Percentiles rank a stretch among this genome's conserved stretches.
These are phyloP conservation scores for Pygoscelis antarcticus DNA, from an alignment of 2,113 vertebrate species.

Conservation along the genomic window DNA sequence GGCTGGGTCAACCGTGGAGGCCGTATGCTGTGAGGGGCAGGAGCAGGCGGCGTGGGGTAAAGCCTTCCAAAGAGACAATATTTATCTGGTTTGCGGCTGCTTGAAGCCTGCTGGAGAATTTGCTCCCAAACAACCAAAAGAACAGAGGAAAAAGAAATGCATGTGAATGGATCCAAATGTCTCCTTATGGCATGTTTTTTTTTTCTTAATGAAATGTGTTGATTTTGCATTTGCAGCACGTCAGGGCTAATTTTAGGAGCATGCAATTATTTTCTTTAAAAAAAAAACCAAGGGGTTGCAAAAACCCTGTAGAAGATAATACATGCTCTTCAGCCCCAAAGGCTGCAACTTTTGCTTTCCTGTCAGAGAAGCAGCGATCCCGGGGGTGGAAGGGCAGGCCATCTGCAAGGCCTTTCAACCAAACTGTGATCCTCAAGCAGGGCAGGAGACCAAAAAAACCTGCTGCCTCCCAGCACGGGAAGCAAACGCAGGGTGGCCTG, in stretches of 20 bases:
- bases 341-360: not conserved
- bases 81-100: not conserved
- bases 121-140: slow-evolving; percentile 35
- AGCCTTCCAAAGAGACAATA: not conserved
- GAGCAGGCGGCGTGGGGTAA: fast-evolving
- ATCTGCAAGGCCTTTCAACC: not conserved
- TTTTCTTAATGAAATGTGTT: not conserved
- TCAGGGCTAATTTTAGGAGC: not conserved
- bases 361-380: not conserved
- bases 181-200: not conserved
- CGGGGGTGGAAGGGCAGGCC: not conserved
- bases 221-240: not conserved
- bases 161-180: slow-evolving; percentile 21
- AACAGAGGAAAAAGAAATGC: not conserved
- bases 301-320: not conserved
- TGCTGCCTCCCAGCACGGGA: not conserved
- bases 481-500: not conserved
- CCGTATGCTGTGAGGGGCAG: fast-evolving
- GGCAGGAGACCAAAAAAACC: not conserved
- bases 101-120: not conserved
- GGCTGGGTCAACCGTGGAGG: not conserved
- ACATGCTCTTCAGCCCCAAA: not conserved
- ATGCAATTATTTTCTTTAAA: not conserved
- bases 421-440: fast-evolving
- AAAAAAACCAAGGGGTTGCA: not conserved